Base-by-base conservation (phyloP, 1,140 invertebrate genomes). In the Drosophila insularis region DNA sequence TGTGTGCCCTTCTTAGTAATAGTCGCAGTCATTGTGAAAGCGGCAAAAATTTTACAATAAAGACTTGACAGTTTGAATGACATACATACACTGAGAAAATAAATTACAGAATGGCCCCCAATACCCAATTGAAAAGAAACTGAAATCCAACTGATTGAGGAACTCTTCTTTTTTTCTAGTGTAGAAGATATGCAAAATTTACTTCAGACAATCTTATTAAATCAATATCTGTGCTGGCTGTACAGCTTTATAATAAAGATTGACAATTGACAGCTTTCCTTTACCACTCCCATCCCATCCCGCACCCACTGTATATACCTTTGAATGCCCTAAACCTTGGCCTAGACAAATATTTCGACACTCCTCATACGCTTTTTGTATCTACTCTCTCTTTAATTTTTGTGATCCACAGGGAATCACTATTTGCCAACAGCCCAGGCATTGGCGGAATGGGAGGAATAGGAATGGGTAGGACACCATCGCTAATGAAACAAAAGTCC, bases 401-500 rank as follows among this genome's bases (percentile, higher is more conserved):
- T 35, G 6, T 11, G 2, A 50, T 27, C 62, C 63, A 17, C 74
- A 92, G 91, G 68, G 91, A 92, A 71, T 92, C 91, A 63, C 76
- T 92, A 68, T 92, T 92, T 80, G 89, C 84, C 56, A 87, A 91
- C 79, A 89, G 84, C 23, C 80, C 84, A 35, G 69, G 73, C 62
- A 63, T 76, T 19, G 72, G 71, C 21, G 31, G 53, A 27, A 35
- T 35, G 32, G 70, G 53, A 27, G 70, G 71, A 2, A 7, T 23
- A 31, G 65, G 73, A 39, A 53, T 74, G 53, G 74, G 81, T 60
- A 64, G 85, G 39, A 70, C 75, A 37, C 3, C 35, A 54, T 81
- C 86, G 37, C 71, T 90, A 78, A 89, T 90, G 81, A 80, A 89
- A 73, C 89, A 90, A 63, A 91, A 90, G 81, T 91, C 90, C 43